These are phyloP conservation scores for Eupithecia centaureata DNA, from an alignment of 2,888 invertebrate genomes.

Conservation along the genomic window DNA sequence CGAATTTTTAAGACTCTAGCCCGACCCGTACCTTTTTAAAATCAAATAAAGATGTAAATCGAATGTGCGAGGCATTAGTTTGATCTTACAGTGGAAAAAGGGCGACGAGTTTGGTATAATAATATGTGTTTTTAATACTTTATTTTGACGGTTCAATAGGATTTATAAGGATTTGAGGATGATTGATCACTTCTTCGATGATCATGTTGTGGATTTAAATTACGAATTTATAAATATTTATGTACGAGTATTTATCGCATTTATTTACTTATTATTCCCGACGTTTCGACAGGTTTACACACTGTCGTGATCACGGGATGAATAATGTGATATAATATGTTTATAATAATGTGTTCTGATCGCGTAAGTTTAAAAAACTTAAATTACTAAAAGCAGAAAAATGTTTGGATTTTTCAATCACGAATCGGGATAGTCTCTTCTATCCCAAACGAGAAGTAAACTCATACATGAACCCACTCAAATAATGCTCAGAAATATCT, in stretches of 20 bases:
- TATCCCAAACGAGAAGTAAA: not conserved
- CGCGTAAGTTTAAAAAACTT: no score
- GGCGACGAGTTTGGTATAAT: conserved; percentile 17
- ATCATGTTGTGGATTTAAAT: conserved; percentile 40
- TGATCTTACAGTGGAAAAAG: not conserved
- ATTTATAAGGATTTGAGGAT: conserved; percentile 55
- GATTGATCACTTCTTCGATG: conserved; percentile 54
- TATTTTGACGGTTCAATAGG: conserved; percentile 52
- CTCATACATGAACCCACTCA: not conserved
- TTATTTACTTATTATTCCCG: no score
- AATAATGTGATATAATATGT: no score
- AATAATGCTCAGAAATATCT: not conserved
- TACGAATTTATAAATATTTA: not conserved
- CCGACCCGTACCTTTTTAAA: no score
- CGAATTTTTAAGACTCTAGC: no score
- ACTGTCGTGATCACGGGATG: no score
- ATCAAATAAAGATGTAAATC: no score
- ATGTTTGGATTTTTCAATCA: not conserved
- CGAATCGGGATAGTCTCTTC: not conserved
- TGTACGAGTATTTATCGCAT: no score
- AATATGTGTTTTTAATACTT: conserved; percentile 75
- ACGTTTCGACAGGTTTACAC: no score
- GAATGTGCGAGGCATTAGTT: not conserved
- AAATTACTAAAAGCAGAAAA: no score
- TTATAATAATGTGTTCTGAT: no score